Base-by-base conservation (phyloP, 2,888 invertebrate species). In the Eristalis tenax region DNA sequence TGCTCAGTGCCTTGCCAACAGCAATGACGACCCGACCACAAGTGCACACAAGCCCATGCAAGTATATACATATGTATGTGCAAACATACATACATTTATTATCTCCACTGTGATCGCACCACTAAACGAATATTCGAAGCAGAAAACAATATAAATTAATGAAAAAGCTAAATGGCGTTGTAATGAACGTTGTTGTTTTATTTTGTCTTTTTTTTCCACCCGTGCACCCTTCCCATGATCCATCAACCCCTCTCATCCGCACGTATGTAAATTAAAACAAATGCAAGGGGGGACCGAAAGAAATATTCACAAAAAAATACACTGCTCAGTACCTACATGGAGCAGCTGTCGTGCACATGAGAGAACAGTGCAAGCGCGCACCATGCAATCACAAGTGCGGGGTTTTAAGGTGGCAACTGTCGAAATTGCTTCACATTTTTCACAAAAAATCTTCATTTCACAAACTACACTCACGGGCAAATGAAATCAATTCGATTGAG, bases 261-360 rank as follows among this genome's bases (percentile, higher is more conserved):
- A 32, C 65, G 38, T 61, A 63, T 76, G 38, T 65, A 70, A 69
- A 32, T 77, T 40, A 68, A 77, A 66, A 66, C 32, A 63, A 69
- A 78, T 73, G 23, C 26, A 59, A 8, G n/a, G 43, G 50, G 50
- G 18, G 18, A 8, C 8, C 8, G 8, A 50, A 50, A 10, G 18
- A 43, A 43, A 43, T 15, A 38, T 38, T 13, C 38, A 38, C 38
- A 38, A 38, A 38, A 38, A 38, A 13, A 32, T 32, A 8, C 8
- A 32, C 13, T 38, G 38, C 13, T 38, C 38, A 38, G 38, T 38
- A 38, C 38, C 13, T 38, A 38, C 38, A 69, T 56, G 66, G 35
- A 85, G 75, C 81, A 78, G 82, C 86, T 86, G 78, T 75, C 70
- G 78, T 69, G 59, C n/a, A 64, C 13, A 26, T 50, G 28, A 78